Base-by-base conservation (phyloP, 2,797 vertebrate species). In the Pseudochirops corinnae region DNA sequence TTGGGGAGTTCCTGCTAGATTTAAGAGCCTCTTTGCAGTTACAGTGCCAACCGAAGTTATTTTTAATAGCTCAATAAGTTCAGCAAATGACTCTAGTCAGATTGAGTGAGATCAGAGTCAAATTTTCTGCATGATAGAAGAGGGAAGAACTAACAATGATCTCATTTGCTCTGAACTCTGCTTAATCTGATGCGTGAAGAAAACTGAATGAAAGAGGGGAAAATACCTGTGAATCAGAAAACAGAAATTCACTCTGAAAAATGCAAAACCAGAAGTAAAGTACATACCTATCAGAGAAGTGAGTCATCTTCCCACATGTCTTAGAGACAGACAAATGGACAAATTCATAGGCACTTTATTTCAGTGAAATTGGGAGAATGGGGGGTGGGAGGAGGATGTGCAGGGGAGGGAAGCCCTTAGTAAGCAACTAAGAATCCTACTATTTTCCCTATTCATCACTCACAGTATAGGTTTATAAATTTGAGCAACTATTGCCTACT, bases 401-500 rank as follows among this genome's bases (percentile, higher is more conserved):
- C 95, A 94, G 39, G 39, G 56, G 53, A n/a, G 28, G 26, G 50
- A 39, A 92, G 39, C 74, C 26, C 33, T 87, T 91, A 56, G 90
- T 55, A 94, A 93, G 93, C 94, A 95, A 92, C 93, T 74, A 39
- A 93, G 62, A 13, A 52, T 90, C 55, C 55, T 67, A 21, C 62
- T 92, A 18, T 33, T n/a, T 91, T 94, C 67, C 60, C 92, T 90
- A 58, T 53, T 96, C 50, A 93, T 58, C 31, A 52, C 46, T 62
- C 57, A 56, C 3, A 46, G 57, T 92, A 56, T 16, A 91, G 6
- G 87, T 94, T 96, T 93, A 93, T 92, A 91, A 92, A 62, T 93
- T 56, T 94, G 31, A 5, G 91, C 57, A 95, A 92, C 92, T 57
- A 57, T 93, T 46, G 53, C 96, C 95, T 94, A 58, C 95, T 96